Evolutionary conservation across 1,140 invertebrate species (phyloP).

Genomic region (Portunus trituberculatus): DNA sequence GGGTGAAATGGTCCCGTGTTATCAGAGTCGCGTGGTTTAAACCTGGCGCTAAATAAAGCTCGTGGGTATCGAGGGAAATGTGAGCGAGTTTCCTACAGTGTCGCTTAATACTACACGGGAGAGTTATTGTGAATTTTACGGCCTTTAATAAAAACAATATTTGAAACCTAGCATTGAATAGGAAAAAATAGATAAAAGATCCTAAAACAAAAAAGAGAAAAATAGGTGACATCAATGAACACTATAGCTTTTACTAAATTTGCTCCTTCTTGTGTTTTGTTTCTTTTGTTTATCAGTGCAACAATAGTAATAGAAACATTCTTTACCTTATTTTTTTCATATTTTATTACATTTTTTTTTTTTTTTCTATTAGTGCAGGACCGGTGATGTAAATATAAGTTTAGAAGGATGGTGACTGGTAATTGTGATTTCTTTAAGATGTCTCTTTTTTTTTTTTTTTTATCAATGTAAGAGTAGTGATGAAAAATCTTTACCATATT

Average conservation of each 20-base stretch:
- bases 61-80: background rate
- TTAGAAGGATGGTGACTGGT: background rate
- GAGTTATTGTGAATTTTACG: conserved; percentile 23
- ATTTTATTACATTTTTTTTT: too few species aligned
- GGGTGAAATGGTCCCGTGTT: background rate
- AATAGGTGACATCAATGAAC: background rate
- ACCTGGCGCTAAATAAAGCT: background rate
- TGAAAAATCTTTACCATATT: too few species aligned
- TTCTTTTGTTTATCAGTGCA: too few species aligned
- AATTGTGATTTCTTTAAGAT: too few species aligned
- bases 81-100: background rate
- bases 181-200: too few species aligned
- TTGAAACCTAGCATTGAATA: background rate
- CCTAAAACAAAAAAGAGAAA: background rate
- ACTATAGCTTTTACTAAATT: too few species aligned
- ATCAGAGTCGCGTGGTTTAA: background rate
- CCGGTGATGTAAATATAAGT: background rate
- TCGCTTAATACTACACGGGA: background rate
- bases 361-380: background rate
- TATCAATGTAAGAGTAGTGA: too few species aligned
- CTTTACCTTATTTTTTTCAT: too few species aligned
- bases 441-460: too few species aligned
- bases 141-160: conserved; percentile 10
- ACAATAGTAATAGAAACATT: too few species aligned
- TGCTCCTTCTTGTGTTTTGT: too few species aligned